Base-by-base conservation (phyloP, 2,888 invertebrate species). In the Exocentrus adspersus region DNA sequence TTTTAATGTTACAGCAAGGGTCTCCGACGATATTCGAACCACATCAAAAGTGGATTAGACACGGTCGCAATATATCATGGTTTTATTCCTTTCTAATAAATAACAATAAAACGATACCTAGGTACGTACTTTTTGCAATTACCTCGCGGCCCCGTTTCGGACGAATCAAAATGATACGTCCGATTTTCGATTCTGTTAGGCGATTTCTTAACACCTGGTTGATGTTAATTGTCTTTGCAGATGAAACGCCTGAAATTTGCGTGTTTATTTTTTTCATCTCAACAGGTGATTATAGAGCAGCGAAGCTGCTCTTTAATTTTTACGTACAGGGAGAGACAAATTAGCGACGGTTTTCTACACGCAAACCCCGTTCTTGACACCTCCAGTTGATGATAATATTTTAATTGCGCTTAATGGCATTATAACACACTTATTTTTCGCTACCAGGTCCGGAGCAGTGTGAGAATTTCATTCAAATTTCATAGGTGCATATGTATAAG, bases 371-470 rank as follows among this genome's bases (percentile, higher is more conserved):
- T 24, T 24, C 45, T 45, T 45, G 45, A 19, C 42, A 42, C 42
- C 10, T 42, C 42, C n/a, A n/a, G n/a, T n/a, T n/a, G n/a, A n/a
- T n/a, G n/a, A 20, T 19, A 45, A 48, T 48, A 24, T 48, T 48
- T 48, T 48, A 48, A 48, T 48, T 48, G 12, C 20, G 10, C 17
- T 48, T 28, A 48, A 48, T 16, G 48, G 28, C 48, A 24, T 48
- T 17, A 48, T 48, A 48, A 48, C 48, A 48, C 48, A 48, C 28
- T 46, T 46, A n/a, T n/a, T n/a, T n/a, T n/a, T n/a, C n/a, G n/a
- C n/a, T n/a, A n/a, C n/a, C n/a, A n/a, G n/a, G n/a, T n/a, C n/a
- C n/a, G n/a, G n/a, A n/a, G n/a, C n/a, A n/a, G n/a, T n/a, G n/a
- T n/a, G n/a, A n/a, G n/a, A n/a, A n/a, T n/a, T n/a, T n/a, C n/a